A percentile compares a stretch with the other conserved stretches of the same genome.
Evolutionary conservation across 2,113 vertebrate genomes (phyloP).

Genomic region (Hemiprocne comata): DNA sequence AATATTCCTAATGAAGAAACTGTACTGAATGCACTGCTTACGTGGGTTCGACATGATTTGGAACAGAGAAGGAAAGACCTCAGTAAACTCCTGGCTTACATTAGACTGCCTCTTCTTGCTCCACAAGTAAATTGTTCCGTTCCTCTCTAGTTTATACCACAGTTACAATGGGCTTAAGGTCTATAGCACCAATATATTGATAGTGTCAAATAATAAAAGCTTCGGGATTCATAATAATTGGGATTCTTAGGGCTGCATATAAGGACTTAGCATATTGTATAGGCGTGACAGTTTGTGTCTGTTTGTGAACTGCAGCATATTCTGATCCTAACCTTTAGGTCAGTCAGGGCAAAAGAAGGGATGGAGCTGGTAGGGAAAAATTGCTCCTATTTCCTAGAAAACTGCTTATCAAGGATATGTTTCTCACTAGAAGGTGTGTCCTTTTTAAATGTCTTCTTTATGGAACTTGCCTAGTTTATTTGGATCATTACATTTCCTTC

Average conservation of each 20-base stretch:
- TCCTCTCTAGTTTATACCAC: background rate
- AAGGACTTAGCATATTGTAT: background rate
- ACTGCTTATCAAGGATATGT: background rate
- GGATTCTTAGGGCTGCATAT: background rate
- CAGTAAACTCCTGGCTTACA: slow-evolving; percentile 87
- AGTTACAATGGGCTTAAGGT: background rate
- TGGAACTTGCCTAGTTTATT: background rate
- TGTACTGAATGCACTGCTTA: slow-evolving; percentile 89
- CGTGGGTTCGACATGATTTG: slow-evolving; percentile 90
- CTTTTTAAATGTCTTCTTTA: background rate
- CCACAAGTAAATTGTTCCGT: slow-evolving; percentile 85
- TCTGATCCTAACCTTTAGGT: background rate
- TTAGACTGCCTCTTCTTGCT: slow-evolving; percentile 92
- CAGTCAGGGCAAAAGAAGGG: background rate
- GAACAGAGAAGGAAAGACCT: slow-evolving; percentile 85
- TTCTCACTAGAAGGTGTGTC: background rate
- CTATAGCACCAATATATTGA: background rate
- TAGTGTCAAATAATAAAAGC: background rate
- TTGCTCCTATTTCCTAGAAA: background rate
- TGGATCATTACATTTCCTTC: background rate
- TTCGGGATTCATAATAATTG: background rate
- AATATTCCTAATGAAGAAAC: slow-evolving; percentile 97
- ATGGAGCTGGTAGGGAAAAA: background rate
- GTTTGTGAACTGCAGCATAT: background rate
- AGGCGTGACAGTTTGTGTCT: background rate